Evolutionary conservation across 2,888 invertebrate species (phyloP), one percentile per base, ranked within the genome.

Genomic region (Phrixothrix hirtus): DNA sequence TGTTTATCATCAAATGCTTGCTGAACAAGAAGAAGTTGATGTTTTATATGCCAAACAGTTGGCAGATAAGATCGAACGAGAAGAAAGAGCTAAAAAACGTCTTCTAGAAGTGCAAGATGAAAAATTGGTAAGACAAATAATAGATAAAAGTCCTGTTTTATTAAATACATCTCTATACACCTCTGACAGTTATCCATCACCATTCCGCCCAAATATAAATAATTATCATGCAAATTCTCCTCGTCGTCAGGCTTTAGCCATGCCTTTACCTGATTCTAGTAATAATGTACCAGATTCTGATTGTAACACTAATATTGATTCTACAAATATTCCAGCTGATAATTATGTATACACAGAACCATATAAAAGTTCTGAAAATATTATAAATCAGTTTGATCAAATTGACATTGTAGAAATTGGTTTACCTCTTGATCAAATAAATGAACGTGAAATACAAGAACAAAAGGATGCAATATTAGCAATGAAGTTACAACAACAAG

Each of bases 391-490:
- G 27, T 63, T 75, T 31, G 69, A 74, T 54, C 58, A 67, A 31
- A 70, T 75, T 30, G 70, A 73, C 43, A 65, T 75, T 32, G 66
- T 66, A 34, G 78, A 78, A 55, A 73, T 79, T 11, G 80, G 80
- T 1, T 58, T 81, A 35, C 79, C 81, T 0, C 63, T 78, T 26
- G 77, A 79, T 43, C 79, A 81, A 65, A 70, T 79, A 46, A 77
- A 80, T 35, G 62, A 64, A 31, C 49, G 64, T 44, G 51, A 58
- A 36, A 49, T 57, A 38, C 89, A 89, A 70, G 88, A 89, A 70
- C 83, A 84, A 66, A 83, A 83, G 57, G 88, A 88, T 76, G 87
- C 87, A 71, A 87, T 88, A 73, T 72, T 92, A 32, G 92, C 92
- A 0, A 78, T 84, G 55, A 80, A 86, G 55, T 74, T 92, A 17